A percentile compares a stretch with the other conserved stretches of the same genome.
Conservation (phyloP, 2,113 vertebrate genomes). For the Mormyrus iriodes region DNA sequence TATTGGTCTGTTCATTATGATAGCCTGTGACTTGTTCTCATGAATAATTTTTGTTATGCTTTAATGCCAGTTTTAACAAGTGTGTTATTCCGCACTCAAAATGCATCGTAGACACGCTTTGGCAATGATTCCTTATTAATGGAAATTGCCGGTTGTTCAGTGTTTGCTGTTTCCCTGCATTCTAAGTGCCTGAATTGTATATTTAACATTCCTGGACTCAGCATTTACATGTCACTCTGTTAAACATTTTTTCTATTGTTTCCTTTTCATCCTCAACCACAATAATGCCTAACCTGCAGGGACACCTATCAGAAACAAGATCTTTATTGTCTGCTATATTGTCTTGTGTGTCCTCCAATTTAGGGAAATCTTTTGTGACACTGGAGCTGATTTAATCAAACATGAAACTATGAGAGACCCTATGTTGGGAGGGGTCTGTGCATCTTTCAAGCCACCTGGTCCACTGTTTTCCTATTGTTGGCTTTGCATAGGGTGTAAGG, state of each 20-base stretch:
- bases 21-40: background rate
- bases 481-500: background rate
- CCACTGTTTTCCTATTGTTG: background rate
- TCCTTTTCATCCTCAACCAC: background rate
- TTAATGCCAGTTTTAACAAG: background rate
- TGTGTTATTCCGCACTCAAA: background rate
- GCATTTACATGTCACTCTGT: background rate
- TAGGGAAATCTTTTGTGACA: background rate
- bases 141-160: background rate
- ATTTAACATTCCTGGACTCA: background rate
- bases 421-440: background rate
- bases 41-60: conserved; percentile 1
- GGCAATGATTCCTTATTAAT: background rate
- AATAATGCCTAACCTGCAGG: background rate
- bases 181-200: background rate
- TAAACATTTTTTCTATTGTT: background rate
- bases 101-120: background rate
- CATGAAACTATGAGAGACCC: background rate
- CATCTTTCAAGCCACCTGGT: background rate
- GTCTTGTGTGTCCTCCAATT: background rate
- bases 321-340: background rate
- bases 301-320: background rate
- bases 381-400: background rate
- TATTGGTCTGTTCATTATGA: background rate
- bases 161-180: background rate